These are phyloP conservation scores for Drosophila kepulauana DNA, from an alignment of 1,140 invertebrate species.

Conservation along the genomic window DNA sequence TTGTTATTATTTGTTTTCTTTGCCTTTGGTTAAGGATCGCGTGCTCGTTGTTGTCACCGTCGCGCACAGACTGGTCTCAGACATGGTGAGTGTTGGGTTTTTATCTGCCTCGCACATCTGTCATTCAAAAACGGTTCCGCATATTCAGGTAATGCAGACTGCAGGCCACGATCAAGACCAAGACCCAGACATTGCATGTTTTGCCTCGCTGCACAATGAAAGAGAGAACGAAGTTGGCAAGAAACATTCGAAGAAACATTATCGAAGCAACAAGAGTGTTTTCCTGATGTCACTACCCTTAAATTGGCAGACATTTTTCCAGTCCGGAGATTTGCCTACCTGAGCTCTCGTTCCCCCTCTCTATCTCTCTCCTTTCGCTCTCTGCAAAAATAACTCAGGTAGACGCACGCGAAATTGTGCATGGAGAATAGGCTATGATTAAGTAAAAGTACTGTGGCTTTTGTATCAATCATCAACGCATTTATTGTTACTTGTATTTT, in stretches of 20 bases:
- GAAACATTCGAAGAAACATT: slow-evolving; percentile 8
- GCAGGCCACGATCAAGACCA: slow-evolving; percentile 16
- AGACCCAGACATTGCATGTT: slow-evolving; percentile 40
- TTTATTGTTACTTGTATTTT: slow-evolving; percentile 76
- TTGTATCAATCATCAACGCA: slow-evolving; percentile 79
- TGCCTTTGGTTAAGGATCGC: slow-evolving; percentile 45
- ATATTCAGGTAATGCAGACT: slow-evolving; percentile 53
- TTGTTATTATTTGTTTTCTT: not conserved
- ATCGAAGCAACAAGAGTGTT: slow-evolving; percentile 59
- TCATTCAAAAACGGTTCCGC: slow-evolving; percentile 51
- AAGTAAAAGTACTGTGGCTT: not conserved
- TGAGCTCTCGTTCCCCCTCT: slow-evolving; percentile 17
- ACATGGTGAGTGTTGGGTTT: slow-evolving; percentile 40
- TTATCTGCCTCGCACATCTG: slow-evolving; percentile 59
- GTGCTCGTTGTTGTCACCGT: slow-evolving; percentile 75
- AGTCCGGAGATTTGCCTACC: slow-evolving; percentile 44
- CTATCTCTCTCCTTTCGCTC: not conserved
- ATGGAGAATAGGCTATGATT: not conserved
- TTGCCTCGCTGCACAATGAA: slow-evolving; percentile 66
- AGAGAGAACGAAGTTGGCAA: slow-evolving; percentile 16
- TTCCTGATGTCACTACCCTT: slow-evolving; percentile 81
- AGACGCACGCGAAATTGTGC: slow-evolving; percentile 66
- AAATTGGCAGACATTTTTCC: slow-evolving; percentile 73
- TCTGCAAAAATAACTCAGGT: slow-evolving; percentile 49
- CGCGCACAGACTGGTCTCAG: slow-evolving; percentile 58